Percentiles rank a stretch among this genome's conserved stretches.
phyloP scores from a whole-genome alignment of 2,888 invertebrate genomes.

The Leptinotarsa tumamoca region DNA sequence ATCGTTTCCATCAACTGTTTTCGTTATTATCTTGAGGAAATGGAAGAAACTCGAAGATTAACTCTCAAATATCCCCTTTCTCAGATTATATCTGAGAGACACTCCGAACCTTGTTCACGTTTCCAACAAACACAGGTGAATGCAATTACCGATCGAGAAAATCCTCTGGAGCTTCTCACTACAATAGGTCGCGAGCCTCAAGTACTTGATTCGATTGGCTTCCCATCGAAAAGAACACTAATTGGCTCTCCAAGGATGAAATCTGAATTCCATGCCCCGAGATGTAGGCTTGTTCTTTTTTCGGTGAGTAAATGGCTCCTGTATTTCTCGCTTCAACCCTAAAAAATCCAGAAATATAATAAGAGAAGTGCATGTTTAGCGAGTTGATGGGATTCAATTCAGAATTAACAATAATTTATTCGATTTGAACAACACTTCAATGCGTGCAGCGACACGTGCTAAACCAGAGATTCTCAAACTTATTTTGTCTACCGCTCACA shows the following conservation, averaged over 20 bases:
- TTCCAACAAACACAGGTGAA: background rate
- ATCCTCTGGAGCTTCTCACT: background rate
- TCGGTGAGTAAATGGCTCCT: background rate
- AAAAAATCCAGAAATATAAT: background rate
- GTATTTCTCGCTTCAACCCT: too few relatives aligned
- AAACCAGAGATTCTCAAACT: too few relatives aligned
- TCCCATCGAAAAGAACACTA: slow-evolving; percentile 13
- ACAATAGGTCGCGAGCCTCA: background rate
- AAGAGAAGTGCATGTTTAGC: background rate
- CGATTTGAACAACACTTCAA: background rate
- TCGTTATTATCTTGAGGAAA: too few relatives aligned
- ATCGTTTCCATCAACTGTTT: too few relatives aligned
- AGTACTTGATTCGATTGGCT: slow-evolving; percentile 8
- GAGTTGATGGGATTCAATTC: background rate
- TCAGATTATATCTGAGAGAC: background rate
- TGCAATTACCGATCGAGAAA: slow-evolving; percentile 8
- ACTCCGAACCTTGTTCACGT: background rate
- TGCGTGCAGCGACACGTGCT: too few relatives aligned
- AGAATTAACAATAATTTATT: background rate
- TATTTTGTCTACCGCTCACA: too few relatives aligned
- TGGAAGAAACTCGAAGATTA: background rate
- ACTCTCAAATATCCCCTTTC: background rate
- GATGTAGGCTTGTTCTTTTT: background rate
- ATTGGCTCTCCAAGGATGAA: slow-evolving; percentile 3
- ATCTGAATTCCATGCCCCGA: background rate